A percentile compares a stretch with the other conserved stretches of the same genome.
Conservation (phyloP, 2,888 invertebrate species). For the Ferrisia virgata region DNA sequence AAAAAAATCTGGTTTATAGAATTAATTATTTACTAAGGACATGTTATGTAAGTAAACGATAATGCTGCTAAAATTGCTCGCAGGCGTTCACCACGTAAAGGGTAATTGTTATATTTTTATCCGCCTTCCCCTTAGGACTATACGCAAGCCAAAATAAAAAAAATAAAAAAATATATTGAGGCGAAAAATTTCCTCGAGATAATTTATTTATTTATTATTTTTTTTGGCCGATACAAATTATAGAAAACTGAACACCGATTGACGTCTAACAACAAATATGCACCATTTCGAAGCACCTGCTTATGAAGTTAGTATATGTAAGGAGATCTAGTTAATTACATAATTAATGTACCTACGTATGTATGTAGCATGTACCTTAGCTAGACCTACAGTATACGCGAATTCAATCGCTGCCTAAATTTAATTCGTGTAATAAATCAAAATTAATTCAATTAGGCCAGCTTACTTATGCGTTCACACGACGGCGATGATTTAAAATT, state of each 20-base stretch:
- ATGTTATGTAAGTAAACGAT: neutral
- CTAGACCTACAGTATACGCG: too few species aligned
- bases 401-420: neutral
- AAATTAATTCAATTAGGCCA: neutral
- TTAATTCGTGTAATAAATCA: neutral
- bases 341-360: neutral
- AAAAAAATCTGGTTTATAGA: slow-evolving; percentile 4
- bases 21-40: slow-evolving; percentile 8
- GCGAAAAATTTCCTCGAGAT: neutral
- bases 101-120: neutral
- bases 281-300: neutral
- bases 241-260: neutral
- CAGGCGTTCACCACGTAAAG: neutral
- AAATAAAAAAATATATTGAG: neutral
- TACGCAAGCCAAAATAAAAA: neutral
- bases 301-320: neutral
- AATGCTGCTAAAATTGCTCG: neutral
- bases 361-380: too few species aligned
- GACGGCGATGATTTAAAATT: too few species aligned
- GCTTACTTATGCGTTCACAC: neutral
- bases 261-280: too few species aligned
- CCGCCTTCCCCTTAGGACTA: neutral
- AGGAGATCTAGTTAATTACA: neutral
- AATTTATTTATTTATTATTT: neutral
- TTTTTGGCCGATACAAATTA: neutral